Percentiles rank a stretch among this genome's conserved stretches.
Evolutionary conservation across 2,888 invertebrate species (phyloP).

Genomic region (Drosophila ezoana): DNA sequence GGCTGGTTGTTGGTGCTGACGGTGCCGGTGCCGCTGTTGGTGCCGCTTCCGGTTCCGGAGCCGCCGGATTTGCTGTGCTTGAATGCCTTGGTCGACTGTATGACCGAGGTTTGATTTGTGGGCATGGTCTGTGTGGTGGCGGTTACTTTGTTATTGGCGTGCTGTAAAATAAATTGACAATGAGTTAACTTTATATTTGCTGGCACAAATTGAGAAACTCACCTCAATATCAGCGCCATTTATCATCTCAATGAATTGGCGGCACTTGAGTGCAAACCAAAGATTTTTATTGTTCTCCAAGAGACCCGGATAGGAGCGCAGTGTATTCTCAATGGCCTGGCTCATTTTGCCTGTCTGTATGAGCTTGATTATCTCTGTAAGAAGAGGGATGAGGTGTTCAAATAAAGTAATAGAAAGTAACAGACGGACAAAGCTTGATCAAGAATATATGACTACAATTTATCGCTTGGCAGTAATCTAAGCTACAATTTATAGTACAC

Average conservation of each 20-base stretch:
- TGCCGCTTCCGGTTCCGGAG: slow-evolving; percentile 15
- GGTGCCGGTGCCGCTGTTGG: slow-evolving; percentile 23
- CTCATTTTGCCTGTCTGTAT: slow-evolving; percentile 97
- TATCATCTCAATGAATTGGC: slow-evolving; percentile 99
- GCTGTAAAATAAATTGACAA: slow-evolving; percentile 27
- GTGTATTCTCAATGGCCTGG: slow-evolving; percentile 96
- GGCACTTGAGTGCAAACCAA: slow-evolving; percentile 97
- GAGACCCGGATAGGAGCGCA: slow-evolving; percentile 95
- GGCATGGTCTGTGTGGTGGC: slow-evolving; percentile 81
- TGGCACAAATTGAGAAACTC: background rate
- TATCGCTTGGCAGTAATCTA: too few relatives aligned
- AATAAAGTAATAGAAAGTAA: too few relatives aligned
- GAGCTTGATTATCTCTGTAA: slow-evolving; percentile 94
- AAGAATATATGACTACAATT: too few relatives aligned
- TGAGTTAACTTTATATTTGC: background rate
- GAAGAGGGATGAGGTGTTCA: background rate
- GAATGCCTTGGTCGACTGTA: slow-evolving; percentile 89
- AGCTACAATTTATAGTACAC: slow-evolving; percentile 57
- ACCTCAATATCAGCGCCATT: slow-evolving; percentile 93
- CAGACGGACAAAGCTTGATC: too few relatives aligned
- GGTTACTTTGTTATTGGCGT: slow-evolving; percentile 71
- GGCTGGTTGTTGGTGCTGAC: slow-evolving; percentile 61
- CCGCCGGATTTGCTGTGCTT: slow-evolving; percentile 76
- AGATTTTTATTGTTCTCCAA: slow-evolving; percentile 95
- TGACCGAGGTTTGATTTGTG: slow-evolving; percentile 91